phyloP scores from a whole-genome alignment of 2,797 vertebrate genomes.

The Lepus townsendii region DNA sequence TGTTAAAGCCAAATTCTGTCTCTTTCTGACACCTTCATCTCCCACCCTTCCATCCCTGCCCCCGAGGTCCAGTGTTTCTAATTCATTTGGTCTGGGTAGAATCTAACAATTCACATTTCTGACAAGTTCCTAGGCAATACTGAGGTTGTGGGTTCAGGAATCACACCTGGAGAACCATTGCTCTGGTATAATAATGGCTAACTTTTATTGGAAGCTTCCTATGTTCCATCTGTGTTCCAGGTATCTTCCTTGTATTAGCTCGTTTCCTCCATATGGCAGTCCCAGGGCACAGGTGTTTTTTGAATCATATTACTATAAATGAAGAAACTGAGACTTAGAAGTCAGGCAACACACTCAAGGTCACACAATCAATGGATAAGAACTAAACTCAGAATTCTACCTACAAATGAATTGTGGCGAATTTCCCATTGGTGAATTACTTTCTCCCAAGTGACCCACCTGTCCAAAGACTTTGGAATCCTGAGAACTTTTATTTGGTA shows the following conservation, averaged over 20 bases:
- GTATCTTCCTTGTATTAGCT: background rate
- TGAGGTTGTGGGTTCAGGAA: background rate
- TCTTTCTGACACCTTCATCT: too few relatives aligned
- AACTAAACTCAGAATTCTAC: background rate
- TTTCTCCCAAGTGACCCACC: background rate
- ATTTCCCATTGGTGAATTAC: background rate
- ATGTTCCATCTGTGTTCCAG: background rate
- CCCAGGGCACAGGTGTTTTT: background rate
- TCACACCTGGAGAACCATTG: background rate
- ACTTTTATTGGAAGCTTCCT: background rate
- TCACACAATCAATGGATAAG: background rate
- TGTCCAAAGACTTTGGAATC: background rate
- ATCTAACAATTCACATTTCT: background rate
- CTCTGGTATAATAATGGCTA: background rate
- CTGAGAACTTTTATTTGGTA: background rate
- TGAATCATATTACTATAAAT: background rate
- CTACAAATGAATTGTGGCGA: background rate
- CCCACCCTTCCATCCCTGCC: too few relatives aligned
- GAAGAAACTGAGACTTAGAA: constrained; percentile 45
- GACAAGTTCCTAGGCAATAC: background rate
- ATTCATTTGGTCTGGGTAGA: background rate
- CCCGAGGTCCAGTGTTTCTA: background rate
- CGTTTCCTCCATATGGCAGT: background rate
- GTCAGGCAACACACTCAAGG: background rate
- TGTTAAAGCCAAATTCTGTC: background rate